phyloP scores from a whole-genome alignment of 1,140 invertebrate genomes.

The Penaeus vannamei region DNA sequence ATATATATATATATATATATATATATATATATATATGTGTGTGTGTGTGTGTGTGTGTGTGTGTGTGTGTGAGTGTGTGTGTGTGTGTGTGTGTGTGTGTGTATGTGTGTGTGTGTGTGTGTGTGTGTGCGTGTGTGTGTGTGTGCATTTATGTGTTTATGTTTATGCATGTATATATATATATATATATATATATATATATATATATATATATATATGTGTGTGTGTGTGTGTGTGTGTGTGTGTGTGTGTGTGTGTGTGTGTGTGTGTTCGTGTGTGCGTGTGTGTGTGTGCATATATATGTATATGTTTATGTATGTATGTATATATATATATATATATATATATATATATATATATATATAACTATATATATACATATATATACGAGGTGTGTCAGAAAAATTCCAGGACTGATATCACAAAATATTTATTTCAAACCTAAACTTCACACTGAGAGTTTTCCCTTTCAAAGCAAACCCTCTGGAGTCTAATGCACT shows the following conservation, averaged over 20 bases:
- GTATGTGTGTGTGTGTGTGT: slow-evolving; percentile 26
- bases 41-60: slow-evolving; percentile 33
- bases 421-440: neutral
- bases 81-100: slow-evolving; percentile 22
- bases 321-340: slow-evolving; percentile 25
- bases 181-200: slow-evolving; percentile 47
- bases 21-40: slow-evolving; percentile 32
- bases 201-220: slow-evolving; percentile 34
- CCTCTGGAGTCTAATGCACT: neutral
- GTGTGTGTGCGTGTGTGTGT: slow-evolving; percentile 10
- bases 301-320: slow-evolving; percentile 23
- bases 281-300: slow-evolving; percentile 4
- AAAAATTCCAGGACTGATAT: no score
- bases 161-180: slow-evolving; percentile 37
- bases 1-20: neutral
- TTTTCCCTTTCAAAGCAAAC: no score
- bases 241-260: slow-evolving; percentile 14
- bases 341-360: slow-evolving; percentile 34
- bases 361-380: slow-evolving; percentile 44
- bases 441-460: no score
- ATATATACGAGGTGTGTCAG: neutral
- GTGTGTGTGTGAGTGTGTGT: slow-evolving; percentile 27
- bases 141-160: slow-evolving; percentile 32
- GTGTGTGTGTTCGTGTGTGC: neutral
- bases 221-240: neutral